Base-by-base conservation (phyloP, 2,888 invertebrate species). In the Eumerus sabulonum region DNA sequence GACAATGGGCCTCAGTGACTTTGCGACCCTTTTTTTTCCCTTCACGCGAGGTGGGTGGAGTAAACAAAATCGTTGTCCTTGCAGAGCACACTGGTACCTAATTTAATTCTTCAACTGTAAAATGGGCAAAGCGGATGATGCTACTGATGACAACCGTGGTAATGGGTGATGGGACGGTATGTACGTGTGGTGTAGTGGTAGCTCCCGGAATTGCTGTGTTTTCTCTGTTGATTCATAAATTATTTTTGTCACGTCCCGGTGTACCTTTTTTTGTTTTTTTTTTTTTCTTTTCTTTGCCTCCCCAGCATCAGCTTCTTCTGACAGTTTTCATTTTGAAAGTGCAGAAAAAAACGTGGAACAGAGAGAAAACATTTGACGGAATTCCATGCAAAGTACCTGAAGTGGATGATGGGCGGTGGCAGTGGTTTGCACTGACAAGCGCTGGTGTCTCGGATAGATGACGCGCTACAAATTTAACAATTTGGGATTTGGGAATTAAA, bases 191-290 rank as follows among this genome's bases (percentile, higher is more conserved):
- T n/a, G n/a, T n/a, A n/a, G n/a, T n/a, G n/a, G n/a, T n/a, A n/a
- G n/a, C n/a, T 44, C 27, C 19, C 14, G 5, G 54, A 38, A 44
- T 13, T 35, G 1, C 45, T 63, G 16, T 45, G 11, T 27, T 48
- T 40, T 40, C 67, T 79, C 48, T 73, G 68, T 63, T 59, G 63
- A 68, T 79, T 79, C 67, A 68, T 73, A 68, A 79, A 79, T 79
- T 73, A 73, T 79, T 68, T 73, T 67, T 63, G 68, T 73, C 77
- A 79, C 68, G 73, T 64, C 18, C 59, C 53, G 63, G 40, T 62
- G 62, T 47, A 44, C 14, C 38, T 13, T 16, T 27, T 27, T 44
- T 27, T 16, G 0, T 18, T 7, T 7, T 12, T 48, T 27, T 7
- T 27, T 27, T 27, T 7, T 27, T 27, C 7, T 7, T 27, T 7